Evolutionary conservation across 1,140 invertebrate genomes (phyloP), one percentile per base, ranked within the genome.

Genomic region (Melitaea cinxia): DNA sequence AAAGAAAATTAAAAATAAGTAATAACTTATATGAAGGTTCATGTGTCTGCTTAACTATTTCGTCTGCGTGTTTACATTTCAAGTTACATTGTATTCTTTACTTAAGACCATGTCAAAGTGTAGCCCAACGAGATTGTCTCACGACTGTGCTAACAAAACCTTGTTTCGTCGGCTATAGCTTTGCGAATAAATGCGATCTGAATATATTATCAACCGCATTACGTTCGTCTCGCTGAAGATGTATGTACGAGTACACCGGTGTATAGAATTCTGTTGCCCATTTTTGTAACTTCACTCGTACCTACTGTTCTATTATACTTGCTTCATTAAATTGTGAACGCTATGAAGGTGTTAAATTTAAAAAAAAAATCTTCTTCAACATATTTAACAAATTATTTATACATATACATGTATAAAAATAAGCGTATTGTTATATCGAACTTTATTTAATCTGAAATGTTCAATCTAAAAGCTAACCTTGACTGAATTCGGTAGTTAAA

Each of bases 121-220:
- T 65, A 73, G 75, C 82, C 77, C 72, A 62, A 37, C 72, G 77
- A 80, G 73, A 87, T 81, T 81, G 80, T 80, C 79, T 79, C 69
- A 52, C 65, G 64, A 64, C 72, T 68, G 57, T 69, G 65, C 72
- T 76, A 84, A 82, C 80, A 80, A 82, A 87, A 85, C 80, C 83
- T 83, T 80, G 78, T 89, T 83, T 82, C 82, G 73, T 67, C 79
- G 77, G 77, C 79, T 84, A 82, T 80, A 70, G 73, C 76, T 82
- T 70, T 70, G 57, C 70, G 80, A 83, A 89, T 82, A 85, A 82
- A 89, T 86, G 75, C 78, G 77, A 85, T 88, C 73, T 73, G 85
- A 85, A 89, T 88, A 88, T 88, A 86, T 83, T 83, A 86, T 83
- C 80, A 77, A 77, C 74, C 78, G 78, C 82, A 88, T 89, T 89